These are phyloP conservation scores for Gavia stellata DNA, from an alignment of 2,113 vertebrate species.

Conservation along the genomic window DNA sequence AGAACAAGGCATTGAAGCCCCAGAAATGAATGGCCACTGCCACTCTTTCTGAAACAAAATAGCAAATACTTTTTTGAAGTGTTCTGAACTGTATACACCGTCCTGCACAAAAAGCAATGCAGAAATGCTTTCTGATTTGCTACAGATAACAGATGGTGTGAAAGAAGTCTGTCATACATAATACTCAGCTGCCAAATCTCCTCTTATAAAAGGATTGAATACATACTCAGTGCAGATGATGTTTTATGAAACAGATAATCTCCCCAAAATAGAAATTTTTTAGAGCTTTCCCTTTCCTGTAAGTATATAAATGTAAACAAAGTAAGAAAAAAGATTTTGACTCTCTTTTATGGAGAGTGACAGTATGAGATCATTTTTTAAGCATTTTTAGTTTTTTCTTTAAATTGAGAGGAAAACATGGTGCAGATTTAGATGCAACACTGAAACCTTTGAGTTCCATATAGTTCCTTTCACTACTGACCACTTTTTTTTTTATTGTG, in stretches of 20 bases:
- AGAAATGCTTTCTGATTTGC: slow-evolving; percentile 28
- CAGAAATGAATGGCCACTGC: neutral
- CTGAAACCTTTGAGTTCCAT: neutral
- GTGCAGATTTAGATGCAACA: neutral
- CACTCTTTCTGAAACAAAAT: neutral
- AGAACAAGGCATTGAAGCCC: neutral
- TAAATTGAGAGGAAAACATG: neutral
- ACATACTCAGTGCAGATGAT: slow-evolving; percentile 16
- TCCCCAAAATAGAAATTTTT: neutral
- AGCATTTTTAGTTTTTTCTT: neutral
- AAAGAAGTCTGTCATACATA: slow-evolving; percentile 42
- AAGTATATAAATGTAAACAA: neutral
- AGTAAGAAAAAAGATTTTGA: neutral
- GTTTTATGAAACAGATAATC: slow-evolving; percentile 49
- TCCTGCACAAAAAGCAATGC: neutral
- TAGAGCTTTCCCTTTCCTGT: neutral
- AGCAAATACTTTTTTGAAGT: neutral
- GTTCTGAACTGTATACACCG: neutral
- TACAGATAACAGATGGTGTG: slow-evolving; percentile 50
- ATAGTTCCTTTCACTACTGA: neutral
- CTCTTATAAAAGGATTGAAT: slow-evolving; percentile 41
- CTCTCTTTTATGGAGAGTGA: neutral
- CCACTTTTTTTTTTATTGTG: neutral
- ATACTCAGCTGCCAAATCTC: slow-evolving; percentile 42
- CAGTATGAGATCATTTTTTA: neutral